A percentile compares a stretch with the other conserved stretches of the same genome.
Conservation (phyloP, 2,888 invertebrate genomes). For the Teinopalpus imperialis region DNA sequence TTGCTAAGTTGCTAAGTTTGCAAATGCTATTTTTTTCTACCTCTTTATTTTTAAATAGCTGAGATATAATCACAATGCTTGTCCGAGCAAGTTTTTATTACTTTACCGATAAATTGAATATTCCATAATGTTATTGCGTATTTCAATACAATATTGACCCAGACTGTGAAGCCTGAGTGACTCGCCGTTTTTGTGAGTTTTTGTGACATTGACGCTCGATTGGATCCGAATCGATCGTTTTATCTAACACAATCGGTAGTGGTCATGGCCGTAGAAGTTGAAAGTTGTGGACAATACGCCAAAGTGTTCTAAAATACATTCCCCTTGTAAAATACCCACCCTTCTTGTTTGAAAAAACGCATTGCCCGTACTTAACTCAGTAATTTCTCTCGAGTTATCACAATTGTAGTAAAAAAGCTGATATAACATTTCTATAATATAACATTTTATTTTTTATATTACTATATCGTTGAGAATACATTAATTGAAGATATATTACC, state of each 20-base stretch:
- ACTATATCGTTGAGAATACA: no score
- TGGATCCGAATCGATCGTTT: slow-evolving; percentile 60
- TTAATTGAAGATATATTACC: no score
- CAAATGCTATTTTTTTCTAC: no score
- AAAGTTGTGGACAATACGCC: slow-evolving; percentile 53
- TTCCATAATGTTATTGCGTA: slow-evolving; percentile 46
- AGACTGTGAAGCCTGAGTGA: slow-evolving; percentile 52
- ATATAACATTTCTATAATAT: no score
- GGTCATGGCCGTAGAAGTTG: slow-evolving; percentile 61
- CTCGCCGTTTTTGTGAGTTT: slow-evolving; percentile 67
- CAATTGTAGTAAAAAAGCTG: no score
- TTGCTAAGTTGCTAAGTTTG: no score
- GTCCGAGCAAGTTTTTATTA: slow-evolving; percentile 8
- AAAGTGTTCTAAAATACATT: slow-evolving; percentile 33
- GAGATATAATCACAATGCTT: slow-evolving; percentile 15
- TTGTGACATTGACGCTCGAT: slow-evolving; percentile 63
- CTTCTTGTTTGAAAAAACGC: slow-evolving; percentile 31
- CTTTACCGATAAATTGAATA: slow-evolving; percentile 14
- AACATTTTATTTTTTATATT: no score
- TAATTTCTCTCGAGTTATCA: not conserved
- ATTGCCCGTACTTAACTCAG: not conserved
- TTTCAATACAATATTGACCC: slow-evolving; percentile 56
- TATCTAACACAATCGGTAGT: slow-evolving; percentile 53
- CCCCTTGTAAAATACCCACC: slow-evolving; percentile 38
- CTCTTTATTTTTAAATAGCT: not conserved